Conservation (phyloP, 2,797 vertebrate genomes). For the Chiloscyllium punctatum region DNA sequence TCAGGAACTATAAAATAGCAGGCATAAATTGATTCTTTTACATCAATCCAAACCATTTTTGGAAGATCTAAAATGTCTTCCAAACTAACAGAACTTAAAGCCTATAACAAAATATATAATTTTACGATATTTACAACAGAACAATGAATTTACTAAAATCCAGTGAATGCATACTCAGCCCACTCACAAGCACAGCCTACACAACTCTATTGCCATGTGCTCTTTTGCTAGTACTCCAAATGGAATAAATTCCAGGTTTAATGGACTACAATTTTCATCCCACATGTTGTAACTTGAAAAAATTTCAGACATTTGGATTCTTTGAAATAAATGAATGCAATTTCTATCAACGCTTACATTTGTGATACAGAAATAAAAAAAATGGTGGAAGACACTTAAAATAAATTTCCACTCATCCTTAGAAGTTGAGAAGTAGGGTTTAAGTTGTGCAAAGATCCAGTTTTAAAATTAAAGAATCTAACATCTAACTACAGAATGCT, state of each 20-base stretch:
- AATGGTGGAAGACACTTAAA: not conserved
- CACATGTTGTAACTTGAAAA: not conserved
- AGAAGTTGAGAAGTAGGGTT: not conserved
- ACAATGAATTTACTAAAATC: not conserved
- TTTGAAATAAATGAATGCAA: not conserved
- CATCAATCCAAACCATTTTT: not conserved
- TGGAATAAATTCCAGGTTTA: constrained; percentile 27
- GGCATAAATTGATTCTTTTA: not conserved
- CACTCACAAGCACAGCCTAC: not conserved
- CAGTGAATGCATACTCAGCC: not conserved
- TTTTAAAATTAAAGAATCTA: not conserved
- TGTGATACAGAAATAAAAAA: not conserved
- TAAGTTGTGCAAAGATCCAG: not conserved
- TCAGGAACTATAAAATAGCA: not conserved
- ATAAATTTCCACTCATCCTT: not conserved
- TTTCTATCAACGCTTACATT: not conserved
- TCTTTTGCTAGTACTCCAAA: not conserved
- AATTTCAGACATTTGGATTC: not conserved
- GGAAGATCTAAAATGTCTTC: not conserved
- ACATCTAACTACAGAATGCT: not conserved
- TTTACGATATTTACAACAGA: not conserved
- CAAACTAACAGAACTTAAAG: not conserved
- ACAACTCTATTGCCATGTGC: not conserved
- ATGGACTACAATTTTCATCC: not conserved
- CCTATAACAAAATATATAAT: not conserved